Base-by-base conservation (phyloP, 1,140 invertebrate species). In the Drosophila busckii region DNA sequence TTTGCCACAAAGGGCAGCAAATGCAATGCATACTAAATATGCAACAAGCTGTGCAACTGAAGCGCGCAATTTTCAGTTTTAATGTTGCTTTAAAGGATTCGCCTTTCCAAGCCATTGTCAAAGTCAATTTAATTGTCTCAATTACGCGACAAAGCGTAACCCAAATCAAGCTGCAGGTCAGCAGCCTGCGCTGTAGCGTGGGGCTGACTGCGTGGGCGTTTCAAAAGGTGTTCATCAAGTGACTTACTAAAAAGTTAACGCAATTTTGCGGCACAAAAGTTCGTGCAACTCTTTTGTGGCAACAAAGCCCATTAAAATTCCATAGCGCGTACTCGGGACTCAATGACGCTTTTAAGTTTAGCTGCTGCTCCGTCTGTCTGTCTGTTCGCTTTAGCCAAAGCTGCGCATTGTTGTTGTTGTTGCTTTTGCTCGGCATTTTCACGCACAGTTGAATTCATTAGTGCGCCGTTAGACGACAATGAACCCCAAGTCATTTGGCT, bases 121-220 rank as follows among this genome's bases (percentile, higher is more conserved):
- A 75, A 75, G 76, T 64, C 65, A 70, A 83, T 82, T 82, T 82
- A 82, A 82, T 82, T 82, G 76, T 82, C 65, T 62, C 75, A 82
- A 82, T 82, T 82, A 82, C 35, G 69, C 75, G 75, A 69, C n/a
- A 83, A 82, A 82, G 62, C 59, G 69, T 25, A 46, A 80, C 70
- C 70, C 71, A 76, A 78, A 70, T 70, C 71, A 76, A 42, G 46
- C 32, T 42, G 37, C 9, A 15, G 15, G 16, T 32, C 38, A 28
- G 49, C 23, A 40, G 29, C 45, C 59, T 28, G 16, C 25, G 73
- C 64, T 76, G 61, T 52, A 69, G 56, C 48, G 65, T 70, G 76
- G 71, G 60, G 42, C 56, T 52, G 41, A 67, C 31, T 37, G 12
- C 55, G 60, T 26, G 22, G 6, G 13, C 44, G 31, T 25, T 42